Conservation (phyloP, 2,888 invertebrate genomes). For the Philereme vetulata region DNA sequence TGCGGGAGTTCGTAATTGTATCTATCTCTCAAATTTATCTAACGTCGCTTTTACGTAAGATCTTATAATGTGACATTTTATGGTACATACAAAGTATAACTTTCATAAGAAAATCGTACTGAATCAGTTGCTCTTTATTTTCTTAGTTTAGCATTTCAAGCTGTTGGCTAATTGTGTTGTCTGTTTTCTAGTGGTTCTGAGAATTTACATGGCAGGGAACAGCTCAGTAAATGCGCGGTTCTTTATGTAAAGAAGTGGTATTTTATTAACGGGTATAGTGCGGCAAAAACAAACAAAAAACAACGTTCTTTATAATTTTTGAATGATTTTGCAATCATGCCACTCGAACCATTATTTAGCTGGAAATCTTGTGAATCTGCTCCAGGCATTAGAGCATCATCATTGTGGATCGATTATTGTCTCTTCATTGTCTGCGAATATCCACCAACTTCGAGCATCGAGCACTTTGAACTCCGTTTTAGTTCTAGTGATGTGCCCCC, state of each 20-base stretch:
- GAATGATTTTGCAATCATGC: conserved; percentile 13
- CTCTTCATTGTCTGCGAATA: conserved; percentile 70
- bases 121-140: background rate
- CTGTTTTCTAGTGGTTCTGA: conserved; percentile 11
- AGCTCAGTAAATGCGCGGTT: background rate
- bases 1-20: conserved; percentile 21
- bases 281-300: no score
- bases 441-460: conserved; percentile 49
- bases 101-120: no score
- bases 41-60: conserved; percentile 1
- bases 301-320: conserved; percentile 2
- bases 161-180: conserved; percentile 1
- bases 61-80: no score
- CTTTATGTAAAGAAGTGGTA: background rate
- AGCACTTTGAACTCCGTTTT: conserved; percentile 27
- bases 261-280: background rate
- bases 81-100: no score
- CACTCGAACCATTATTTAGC: conserved; percentile 18
- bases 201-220: conserved; percentile 7
- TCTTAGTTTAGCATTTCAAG: conserved; percentile 10
- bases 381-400: conserved; percentile 43
- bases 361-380: conserved; percentile 1
- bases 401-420: conserved; percentile 69
- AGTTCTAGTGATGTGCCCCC: conserved; percentile 43
- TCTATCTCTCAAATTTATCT: background rate